Evolutionary conservation across 2,113 vertebrate genomes (phyloP).

Genomic region (Hypocryptadius cinnamomeus): DNA sequence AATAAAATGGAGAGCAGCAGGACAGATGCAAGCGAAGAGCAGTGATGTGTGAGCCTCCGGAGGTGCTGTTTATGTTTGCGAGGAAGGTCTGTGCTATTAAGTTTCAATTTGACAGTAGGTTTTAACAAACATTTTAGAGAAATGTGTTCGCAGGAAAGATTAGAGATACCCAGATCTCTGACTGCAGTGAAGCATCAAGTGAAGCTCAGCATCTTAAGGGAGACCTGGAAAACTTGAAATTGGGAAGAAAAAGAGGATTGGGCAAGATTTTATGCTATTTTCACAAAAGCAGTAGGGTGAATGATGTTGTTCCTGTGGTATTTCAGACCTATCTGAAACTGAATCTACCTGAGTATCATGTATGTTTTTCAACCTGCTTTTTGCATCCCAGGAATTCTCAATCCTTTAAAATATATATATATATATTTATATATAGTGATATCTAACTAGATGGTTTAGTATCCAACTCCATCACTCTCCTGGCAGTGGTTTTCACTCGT

Average conservation of each 20-base stretch:
- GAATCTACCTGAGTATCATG: background rate
- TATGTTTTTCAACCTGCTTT: background rate
- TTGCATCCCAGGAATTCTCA: background rate
- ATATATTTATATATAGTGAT: background rate
- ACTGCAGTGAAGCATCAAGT: background rate
- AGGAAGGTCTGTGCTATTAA: background rate
- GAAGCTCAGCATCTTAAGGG: background rate
- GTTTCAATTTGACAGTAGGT: background rate
- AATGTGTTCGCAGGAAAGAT: background rate
- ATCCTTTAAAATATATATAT: background rate
- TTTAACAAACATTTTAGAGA: background rate
- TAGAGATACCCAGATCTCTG: background rate
- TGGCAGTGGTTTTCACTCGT: background rate
- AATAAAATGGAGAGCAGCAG: conserved; percentile 40
- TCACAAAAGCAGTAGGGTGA: background rate
- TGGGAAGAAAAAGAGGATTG: background rate
- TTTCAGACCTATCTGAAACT: background rate
- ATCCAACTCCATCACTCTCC: background rate
- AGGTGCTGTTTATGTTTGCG: background rate
- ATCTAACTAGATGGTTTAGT: background rate
- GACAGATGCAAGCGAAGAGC: background rate
- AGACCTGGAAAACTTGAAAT: background rate
- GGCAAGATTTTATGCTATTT: background rate
- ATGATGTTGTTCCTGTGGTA: background rate
- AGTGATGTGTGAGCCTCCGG: conserved; percentile 46